Evolutionary conservation across 2,797 vertebrate species (phyloP).

Genomic region (Enteromius fasciolatus): DNA sequence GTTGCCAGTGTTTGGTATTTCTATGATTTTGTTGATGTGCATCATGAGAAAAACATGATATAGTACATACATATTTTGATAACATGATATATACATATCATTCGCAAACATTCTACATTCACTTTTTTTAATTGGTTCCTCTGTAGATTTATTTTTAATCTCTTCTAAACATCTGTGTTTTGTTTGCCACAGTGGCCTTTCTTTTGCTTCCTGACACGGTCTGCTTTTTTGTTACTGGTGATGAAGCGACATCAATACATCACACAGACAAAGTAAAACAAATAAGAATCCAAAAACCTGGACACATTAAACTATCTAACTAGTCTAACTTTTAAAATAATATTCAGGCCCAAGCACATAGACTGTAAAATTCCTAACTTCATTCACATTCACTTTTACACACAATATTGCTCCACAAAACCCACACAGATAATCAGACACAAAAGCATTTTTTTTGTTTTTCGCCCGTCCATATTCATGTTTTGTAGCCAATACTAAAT

Average conservation of each 20-base stretch:
- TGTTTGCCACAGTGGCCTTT: neutral
- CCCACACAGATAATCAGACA: neutral
- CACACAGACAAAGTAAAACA: neutral
- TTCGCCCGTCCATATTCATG: neutral
- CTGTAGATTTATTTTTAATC: neutral
- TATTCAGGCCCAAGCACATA: neutral
- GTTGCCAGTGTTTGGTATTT: constrained; percentile 40
- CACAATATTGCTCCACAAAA: neutral
- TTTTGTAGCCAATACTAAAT: neutral
- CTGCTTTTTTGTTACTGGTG: neutral
- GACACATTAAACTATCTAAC: neutral
- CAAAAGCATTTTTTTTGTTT: neutral
- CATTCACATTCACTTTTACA: neutral
- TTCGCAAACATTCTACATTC: neutral
- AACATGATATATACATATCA: neutral
- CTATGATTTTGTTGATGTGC: constrained; percentile 16
- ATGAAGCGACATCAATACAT: neutral
- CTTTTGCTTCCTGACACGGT: neutral
- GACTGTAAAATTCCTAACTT: neutral
- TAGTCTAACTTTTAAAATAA: neutral
- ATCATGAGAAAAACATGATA: constrained; percentile 3
- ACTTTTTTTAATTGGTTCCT: neutral
- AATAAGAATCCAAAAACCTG: neutral
- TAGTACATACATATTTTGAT: neutral
- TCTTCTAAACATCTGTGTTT: constrained; percentile 2